Evolutionary conservation across 2,797 vertebrate species (phyloP).

Genomic region (Pseudomugil gertrudae): DNA sequence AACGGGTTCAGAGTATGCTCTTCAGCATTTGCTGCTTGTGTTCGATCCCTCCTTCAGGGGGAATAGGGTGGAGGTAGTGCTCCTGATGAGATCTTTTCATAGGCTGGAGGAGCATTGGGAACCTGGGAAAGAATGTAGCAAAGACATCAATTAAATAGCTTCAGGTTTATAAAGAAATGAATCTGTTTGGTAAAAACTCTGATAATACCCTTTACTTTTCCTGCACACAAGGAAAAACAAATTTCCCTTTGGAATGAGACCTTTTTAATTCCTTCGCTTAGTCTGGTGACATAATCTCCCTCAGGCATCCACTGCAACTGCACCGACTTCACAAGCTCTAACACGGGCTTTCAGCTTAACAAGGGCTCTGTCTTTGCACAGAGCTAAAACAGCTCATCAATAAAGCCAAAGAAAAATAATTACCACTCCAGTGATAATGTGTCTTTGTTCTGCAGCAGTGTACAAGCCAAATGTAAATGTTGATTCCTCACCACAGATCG

Average conservation of each 20-base stretch:
- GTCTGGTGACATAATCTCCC: conserved; percentile 70
- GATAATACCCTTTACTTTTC: conserved; percentile 4
- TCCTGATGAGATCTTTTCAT: conserved; percentile 87
- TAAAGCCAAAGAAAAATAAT: not conserved
- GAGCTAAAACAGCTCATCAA: not conserved
- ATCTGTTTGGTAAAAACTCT: conserved; percentile 3
- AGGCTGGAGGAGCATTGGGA: conserved; percentile 92
- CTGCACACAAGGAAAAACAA: not conserved
- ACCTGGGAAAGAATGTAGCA: conserved; percentile 77
- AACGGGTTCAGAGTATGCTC: conserved; percentile 26
- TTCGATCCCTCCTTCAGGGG: conserved; percentile 77
- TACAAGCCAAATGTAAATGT: not conserved
- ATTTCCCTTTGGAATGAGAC: conserved; percentile 25
- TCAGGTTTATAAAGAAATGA: not conserved
- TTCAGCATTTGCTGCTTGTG: conserved; percentile 27
- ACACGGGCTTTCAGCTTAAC: conserved; percentile 31
- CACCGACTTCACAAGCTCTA: conserved; percentile 58
- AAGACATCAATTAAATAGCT: conserved; percentile 3
- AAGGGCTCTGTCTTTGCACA: conserved; percentile 24
- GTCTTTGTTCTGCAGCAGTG: not conserved
- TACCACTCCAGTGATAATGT: not conserved
- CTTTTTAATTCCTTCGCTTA: conserved; percentile 42
- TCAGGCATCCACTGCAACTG: conserved; percentile 39
- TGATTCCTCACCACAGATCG: conserved; percentile 80
- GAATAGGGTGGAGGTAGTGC: conserved; percentile 89